phyloP scores from a whole-genome alignment of 1,140 invertebrate species.

The Ceratina australensis region DNA sequence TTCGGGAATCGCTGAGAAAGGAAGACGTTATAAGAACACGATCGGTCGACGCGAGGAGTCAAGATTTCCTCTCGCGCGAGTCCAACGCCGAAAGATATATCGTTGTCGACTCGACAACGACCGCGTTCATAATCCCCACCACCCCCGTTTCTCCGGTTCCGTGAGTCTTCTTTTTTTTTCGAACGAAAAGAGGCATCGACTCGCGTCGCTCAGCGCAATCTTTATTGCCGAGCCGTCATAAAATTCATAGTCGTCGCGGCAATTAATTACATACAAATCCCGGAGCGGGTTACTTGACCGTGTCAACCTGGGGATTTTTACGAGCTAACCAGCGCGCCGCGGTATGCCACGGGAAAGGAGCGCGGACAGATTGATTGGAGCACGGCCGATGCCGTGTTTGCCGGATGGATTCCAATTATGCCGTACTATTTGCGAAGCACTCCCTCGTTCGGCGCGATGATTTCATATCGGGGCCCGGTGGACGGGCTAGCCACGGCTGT shows the following conservation, averaged over 20 bases:
- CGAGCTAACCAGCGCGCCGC: neutral
- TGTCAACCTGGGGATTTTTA: conserved; percentile 28
- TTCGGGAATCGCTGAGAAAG: conserved; percentile 75
- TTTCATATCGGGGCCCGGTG: conserved; percentile 69
- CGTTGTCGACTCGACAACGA: conserved; percentile 34
- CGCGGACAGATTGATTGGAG: conserved; percentile 68
- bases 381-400: conserved; percentile 62
- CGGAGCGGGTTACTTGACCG: neutral
- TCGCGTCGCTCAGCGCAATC: conserved; percentile 27
- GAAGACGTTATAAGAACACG: conserved; percentile 68
- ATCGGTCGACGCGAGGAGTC: conserved; percentile 38
- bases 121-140: conserved; percentile 23
- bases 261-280: conserved; percentile 40
- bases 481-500: conserved; percentile 53
- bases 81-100: conserved; percentile 44
- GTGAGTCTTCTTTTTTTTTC: conserved; percentile 10
- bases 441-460: conserved; percentile 72
- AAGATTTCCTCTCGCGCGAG: conserved; percentile 38
- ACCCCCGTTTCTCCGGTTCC: too few relatives aligned
- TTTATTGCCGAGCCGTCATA: conserved; percentile 36
- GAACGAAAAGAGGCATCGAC: neutral
- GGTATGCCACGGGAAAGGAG: conserved; percentile 20
- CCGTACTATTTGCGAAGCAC: conserved; percentile 77
- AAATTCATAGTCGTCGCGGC: conserved; percentile 23
- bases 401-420: conserved; percentile 78